phyloP scores from a whole-genome alignment of 2,888 invertebrate genomes.

The Poecilobothrus nobilitatus region DNA sequence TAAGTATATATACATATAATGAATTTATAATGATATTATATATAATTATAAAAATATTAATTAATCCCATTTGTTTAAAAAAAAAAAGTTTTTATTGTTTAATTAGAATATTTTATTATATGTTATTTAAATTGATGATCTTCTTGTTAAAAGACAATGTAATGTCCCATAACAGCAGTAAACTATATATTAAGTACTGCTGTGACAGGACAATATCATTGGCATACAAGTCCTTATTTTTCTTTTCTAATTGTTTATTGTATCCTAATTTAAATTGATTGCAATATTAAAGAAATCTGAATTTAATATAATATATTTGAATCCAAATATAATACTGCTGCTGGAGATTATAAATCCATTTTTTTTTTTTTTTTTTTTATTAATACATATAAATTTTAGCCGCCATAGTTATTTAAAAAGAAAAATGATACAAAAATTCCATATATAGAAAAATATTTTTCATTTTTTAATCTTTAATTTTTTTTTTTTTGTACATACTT shows the following conservation, averaged over 20 bases:
- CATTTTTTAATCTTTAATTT: too few species aligned
- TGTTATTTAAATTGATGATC: conserved; percentile 24
- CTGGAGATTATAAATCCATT: not conserved
- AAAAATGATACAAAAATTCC: not conserved
- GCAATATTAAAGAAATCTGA: too few species aligned
- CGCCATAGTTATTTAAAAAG: too few species aligned
- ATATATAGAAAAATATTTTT: not conserved
- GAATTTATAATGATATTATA: too few species aligned
- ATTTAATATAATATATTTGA: too few species aligned
- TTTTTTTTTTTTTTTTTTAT: not conserved
- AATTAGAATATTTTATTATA: too few species aligned
- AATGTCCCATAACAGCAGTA: conserved; percentile 94
- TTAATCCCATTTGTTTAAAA: too few species aligned
- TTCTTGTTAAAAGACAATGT: conserved; percentile 47
- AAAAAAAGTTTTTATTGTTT: too few species aligned
- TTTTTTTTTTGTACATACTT: too few species aligned
- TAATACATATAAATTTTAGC: too few species aligned
- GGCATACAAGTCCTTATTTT: conserved; percentile 45
- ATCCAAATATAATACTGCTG: not conserved
- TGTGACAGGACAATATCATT: conserved; percentile 97
- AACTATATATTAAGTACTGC: conserved; percentile 68
- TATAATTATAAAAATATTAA: too few species aligned
- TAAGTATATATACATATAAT: too few species aligned
- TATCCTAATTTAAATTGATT: not conserved
- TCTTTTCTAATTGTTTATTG: not conserved